These are phyloP conservation scores for Cercocebus atys DNA, from an alignment of 2,113 vertebrate genomes.

Conservation along the genomic window DNA sequence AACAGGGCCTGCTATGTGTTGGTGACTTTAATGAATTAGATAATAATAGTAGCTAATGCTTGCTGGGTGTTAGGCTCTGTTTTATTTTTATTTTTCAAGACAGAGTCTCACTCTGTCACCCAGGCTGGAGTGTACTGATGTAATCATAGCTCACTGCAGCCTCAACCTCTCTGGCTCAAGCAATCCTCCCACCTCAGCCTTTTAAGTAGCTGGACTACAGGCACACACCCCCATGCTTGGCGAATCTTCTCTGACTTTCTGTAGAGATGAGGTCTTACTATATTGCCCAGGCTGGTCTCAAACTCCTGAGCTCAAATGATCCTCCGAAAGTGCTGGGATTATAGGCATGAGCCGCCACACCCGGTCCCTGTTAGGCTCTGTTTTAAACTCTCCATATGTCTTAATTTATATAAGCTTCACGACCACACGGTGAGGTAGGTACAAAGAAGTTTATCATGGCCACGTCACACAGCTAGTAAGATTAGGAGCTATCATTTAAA, in stretches of 20 bases:
- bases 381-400: not conserved
- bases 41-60: not conserved
- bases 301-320: not conserved
- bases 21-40: not conserved
- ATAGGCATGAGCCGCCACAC: not conserved
- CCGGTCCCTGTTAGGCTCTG: not conserved
- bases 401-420: not conserved
- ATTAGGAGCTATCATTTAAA: not conserved
- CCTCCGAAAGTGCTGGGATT: not conserved
- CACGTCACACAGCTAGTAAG: not conserved
- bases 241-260: not conserved
- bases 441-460: not conserved
- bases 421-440: not conserved
- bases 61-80: not conserved
- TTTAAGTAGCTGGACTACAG: not conserved
- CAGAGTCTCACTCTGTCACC: not conserved
- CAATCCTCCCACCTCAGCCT: not conserved
- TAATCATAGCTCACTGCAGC: not conserved
- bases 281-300: not conserved
- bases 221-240: not conserved
- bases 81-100: not conserved
- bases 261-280: not conserved
- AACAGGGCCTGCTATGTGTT: not conserved
- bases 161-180: not conserved
- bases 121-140: not conserved